Base-by-base conservation (phyloP, 2,113 vertebrate species). In the Canis aureus region DNA sequence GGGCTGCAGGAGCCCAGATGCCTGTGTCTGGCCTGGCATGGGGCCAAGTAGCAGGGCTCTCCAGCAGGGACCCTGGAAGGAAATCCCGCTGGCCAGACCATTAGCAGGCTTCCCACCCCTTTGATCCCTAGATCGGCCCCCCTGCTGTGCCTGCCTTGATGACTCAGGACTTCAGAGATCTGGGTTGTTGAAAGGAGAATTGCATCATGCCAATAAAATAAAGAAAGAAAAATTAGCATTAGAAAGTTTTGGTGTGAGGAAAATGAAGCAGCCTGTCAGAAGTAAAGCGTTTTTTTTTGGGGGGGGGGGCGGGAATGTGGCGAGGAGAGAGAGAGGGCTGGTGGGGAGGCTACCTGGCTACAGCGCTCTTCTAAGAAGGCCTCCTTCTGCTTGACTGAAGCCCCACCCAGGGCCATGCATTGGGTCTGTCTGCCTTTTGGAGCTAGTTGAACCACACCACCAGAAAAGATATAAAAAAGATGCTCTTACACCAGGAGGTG, bases 131-230 rank as follows among this genome's bases (percentile, higher is more conserved):
- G 29, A 15, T 22, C 27, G 85, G 17, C 27, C 64, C 55, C 67
- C 78, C 66, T 57, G 55, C 78, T 16, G 53, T 81, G 74, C 59
- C 85, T 51, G 86, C 74, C 73, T 83, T 69, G 67, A 94, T 96
- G 96, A 95, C 95, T 97, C 87, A 94, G 95, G 74, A 60, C 92
- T 73, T 60, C 22, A 66, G 89, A 95, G 97, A 83, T 80, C 59
- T 89, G 80, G 67, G 17, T 60, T 57, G 79, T 92, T 95, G 73
- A 66, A 83, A 79, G 92, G 92, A 84, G 91, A 86, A 55, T 93
- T 96, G 82, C 73, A 62, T 97, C 95, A 55, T n/a, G 51, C 55
- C 79, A 86, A 49, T 89, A 38, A 76, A 93, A 91, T 32, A 79
- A 49, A 78, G 25, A 76, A 27, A 38, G 71, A 81, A 80, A 71